A percentile compares a stretch with the other conserved stretches of the same genome.
These are phyloP conservation scores for Urocyon cinereoargenteus DNA, from an alignment of 2,797 vertebrate species.

Conservation along the genomic window DNA sequence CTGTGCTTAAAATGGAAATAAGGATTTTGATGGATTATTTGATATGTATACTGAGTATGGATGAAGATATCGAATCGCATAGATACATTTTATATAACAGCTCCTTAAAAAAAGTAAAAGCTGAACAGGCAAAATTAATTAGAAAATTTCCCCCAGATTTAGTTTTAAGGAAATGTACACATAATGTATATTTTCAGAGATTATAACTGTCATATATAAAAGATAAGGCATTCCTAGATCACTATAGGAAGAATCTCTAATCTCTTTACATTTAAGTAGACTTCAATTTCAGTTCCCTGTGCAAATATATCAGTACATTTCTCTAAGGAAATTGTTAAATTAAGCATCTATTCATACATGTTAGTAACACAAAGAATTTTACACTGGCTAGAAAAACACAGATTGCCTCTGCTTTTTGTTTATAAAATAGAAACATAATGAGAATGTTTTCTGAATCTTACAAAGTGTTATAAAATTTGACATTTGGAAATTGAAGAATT, in stretches of 20 bases:
- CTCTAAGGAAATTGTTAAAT: slow-evolving; percentile 43
- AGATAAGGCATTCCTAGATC: background rate
- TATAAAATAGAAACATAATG: background rate
- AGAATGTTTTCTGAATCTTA: slow-evolving; percentile 44
- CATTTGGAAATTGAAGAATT: slow-evolving; percentile 60
- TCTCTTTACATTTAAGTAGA: slow-evolving; percentile 26
- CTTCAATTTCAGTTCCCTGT: slow-evolving; percentile 38
- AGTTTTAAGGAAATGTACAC: slow-evolving; percentile 1
- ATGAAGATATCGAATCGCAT: background rate
- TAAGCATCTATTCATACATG: background rate
- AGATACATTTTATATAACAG: background rate
- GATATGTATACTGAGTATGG: background rate
- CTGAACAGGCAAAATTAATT: background rate
- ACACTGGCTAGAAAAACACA: background rate
- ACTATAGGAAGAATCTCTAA: background rate
- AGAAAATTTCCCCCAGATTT: background rate
- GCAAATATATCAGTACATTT: slow-evolving; percentile 27
- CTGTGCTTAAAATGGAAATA: slow-evolving; percentile 52
- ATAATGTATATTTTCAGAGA: background rate
- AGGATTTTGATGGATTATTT: slow-evolving; percentile 54
- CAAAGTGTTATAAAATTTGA: slow-evolving; percentile 25
- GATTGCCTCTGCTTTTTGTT: background rate
- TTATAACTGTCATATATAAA: background rate
- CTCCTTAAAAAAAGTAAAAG: background rate
- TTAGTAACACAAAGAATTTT: slow-evolving; percentile 46